Evolutionary conservation across 2,888 invertebrate species (phyloP), one percentile per base, ranked within the genome.

Genomic region (Oegoconia quadripuncta): DNA sequence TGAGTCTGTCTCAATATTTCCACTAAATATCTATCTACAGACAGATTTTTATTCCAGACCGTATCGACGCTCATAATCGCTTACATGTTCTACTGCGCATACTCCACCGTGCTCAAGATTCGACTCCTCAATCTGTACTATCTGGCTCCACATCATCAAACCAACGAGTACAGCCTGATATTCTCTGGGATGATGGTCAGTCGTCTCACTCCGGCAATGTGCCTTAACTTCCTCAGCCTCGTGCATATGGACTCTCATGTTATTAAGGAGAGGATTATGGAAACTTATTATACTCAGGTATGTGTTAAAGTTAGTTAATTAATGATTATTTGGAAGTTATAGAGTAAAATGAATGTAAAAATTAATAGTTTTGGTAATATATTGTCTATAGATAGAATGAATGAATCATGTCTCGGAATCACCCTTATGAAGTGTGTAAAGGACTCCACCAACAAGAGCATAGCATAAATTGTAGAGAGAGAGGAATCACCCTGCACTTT

Each of bases 101-200:
- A 98, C 81, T 99, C 97, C 15, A 99, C 99, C 0, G 95, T 99
- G 26, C 93, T 99, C 58, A 97, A 98, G 80, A 97, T 99, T 56
- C 91, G 97, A 36, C 92, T 99, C 18, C 90, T 99, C 30, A 99
- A 99, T 87, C 91, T 98, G 52, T 99, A 99, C 86, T 98, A 99
- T 74, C 84, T 99, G 54, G 98, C 99, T 3, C 96, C 98, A 0
- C 95, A 98, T 73, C 99, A 99, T 76, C 97, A 97, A 83, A 99
- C 99, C 5, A 98, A 99, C 72, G 99, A 99, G 71, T 98, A 99
- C 88, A 98, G 97, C 73, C 91, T 99, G 45, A 97, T 99, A 66
- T 98, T 99, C 88, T 97, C 97, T 55, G 99, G 99, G 39, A 98
- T 99, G 99, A 91, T 98, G 91, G 90, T 97, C 25, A 99, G 98